phyloP scores from a whole-genome alignment of 2,797 vertebrate species.

The Enteromius viviparus region DNA sequence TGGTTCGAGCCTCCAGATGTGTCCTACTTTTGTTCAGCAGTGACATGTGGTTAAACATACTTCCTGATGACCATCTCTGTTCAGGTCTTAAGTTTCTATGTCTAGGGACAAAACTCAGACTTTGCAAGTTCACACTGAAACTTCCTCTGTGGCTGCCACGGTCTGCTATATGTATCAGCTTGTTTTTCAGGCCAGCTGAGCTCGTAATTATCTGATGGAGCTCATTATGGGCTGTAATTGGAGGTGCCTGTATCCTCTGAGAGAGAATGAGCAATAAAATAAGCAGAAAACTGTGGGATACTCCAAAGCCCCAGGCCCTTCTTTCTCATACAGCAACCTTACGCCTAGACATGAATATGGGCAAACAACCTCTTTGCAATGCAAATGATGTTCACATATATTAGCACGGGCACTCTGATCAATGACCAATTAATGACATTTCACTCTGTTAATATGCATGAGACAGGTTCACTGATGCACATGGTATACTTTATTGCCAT shows the following conservation, averaged over 20 bases:
- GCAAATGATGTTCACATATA: slow-evolving; percentile 56
- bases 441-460: slow-evolving; percentile 57
- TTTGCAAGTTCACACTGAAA: slow-evolving; percentile 23
- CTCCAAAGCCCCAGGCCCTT: slow-evolving; percentile 38
- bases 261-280: slow-evolving; percentile 36
- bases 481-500: slow-evolving; percentile 47
- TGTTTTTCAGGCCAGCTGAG: slow-evolving; percentile 83
- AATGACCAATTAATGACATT: slow-evolving; percentile 58
- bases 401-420: slow-evolving; percentile 51
- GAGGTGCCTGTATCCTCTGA: slow-evolving; percentile 59
- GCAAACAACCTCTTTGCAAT: slow-evolving; percentile 59
- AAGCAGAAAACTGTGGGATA: slow-evolving; percentile 19
- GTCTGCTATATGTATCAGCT: slow-evolving; percentile 53
- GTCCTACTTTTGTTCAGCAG: slow-evolving; percentile 38
- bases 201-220: slow-evolving; percentile 82
- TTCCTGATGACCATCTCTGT: slow-evolving; percentile 34
- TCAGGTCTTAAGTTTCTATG: slow-evolving; percentile 27
- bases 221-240: slow-evolving; percentile 80
- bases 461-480: slow-evolving; percentile 57
- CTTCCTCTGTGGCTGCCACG: slow-evolving; percentile 32
- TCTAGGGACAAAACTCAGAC: slow-evolving; percentile 27
- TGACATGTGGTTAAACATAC: slow-evolving; percentile 37
- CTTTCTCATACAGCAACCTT: slow-evolving; percentile 37
- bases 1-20: slow-evolving; percentile 37
- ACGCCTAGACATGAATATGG: slow-evolving; percentile 42